These are phyloP conservation scores for Mayetiola destructor DNA, from an alignment of 2,888 invertebrate species.

Conservation along the genomic window DNA sequence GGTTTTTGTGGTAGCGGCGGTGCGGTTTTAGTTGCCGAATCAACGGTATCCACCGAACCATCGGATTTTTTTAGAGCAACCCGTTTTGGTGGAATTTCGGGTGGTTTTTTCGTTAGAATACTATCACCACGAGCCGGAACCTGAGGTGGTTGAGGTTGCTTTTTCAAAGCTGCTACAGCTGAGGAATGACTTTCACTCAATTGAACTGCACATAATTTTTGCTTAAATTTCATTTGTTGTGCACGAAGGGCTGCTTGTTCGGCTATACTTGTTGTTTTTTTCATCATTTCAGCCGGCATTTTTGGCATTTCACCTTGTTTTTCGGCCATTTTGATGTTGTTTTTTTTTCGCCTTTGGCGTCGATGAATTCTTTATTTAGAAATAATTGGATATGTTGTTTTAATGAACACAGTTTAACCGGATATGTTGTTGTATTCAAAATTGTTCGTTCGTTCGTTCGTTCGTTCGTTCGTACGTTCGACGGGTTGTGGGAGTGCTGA, in stretches of 20 bases:
- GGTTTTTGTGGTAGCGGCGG: constrained; percentile 34
- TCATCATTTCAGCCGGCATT: constrained; percentile 32
- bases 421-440: not conserved
- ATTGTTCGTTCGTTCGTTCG: too few relatives aligned
- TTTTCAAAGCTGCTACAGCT: constrained; percentile 16
- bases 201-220: constrained; percentile 18
- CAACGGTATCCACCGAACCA: constrained; percentile 13
- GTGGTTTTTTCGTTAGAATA: constrained; percentile 24
- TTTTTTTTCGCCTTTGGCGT: not conserved
- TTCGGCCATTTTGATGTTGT: not conserved
- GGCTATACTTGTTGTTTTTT: constrained; percentile 33
- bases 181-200: not conserved
- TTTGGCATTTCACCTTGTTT: constrained; percentile 22
- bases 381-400: not conserved
- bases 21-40: constrained; percentile 19
- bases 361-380: not conserved
- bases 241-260: constrained; percentile 33
- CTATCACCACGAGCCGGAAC: constrained; percentile 32
- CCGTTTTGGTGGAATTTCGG: constrained; percentile 35
- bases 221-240: constrained; percentile 29
- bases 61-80: constrained; percentile 28
- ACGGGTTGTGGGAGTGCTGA: too few relatives aligned
- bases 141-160: constrained; percentile 33
- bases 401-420: not conserved
- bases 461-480: too few relatives aligned